These are phyloP conservation scores for Theristus sp. DNA, from an alignment of 2,888 invertebrate species.

Conservation along the genomic window DNA sequence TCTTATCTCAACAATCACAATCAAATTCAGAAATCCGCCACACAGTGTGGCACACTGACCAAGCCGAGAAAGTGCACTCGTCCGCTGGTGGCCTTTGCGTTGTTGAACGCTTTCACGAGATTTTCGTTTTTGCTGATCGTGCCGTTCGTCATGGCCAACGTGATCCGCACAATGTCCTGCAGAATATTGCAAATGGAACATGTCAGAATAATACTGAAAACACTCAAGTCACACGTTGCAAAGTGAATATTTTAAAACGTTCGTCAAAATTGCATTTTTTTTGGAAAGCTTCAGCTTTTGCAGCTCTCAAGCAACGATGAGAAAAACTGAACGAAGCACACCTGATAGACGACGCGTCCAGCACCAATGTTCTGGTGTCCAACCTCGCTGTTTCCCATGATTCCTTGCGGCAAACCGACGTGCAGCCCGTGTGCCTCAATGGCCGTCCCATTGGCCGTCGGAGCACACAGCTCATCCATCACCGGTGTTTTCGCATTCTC, in stretches of 20 bases:
- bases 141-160: constrained; percentile 26
- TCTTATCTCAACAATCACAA: too few species aligned
- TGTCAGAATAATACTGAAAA: too few species aligned
- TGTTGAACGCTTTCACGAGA: constrained; percentile 28
- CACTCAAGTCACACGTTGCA: too few species aligned
- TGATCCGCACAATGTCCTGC: constrained; percentile 34
- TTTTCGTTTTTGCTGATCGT: constrained; percentile 26
- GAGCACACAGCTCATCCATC: constrained; percentile 30
- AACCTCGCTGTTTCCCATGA: constrained; percentile 37
- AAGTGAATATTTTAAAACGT: too few species aligned
- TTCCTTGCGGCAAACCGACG: constrained; percentile 33
- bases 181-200: not conserved
- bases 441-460: constrained; percentile 24
- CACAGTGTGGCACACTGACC: too few species aligned
- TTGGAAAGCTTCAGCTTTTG: too few species aligned
- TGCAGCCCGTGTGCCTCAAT: constrained; percentile 33
- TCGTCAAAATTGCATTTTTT: too few species aligned
- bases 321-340: not conserved
- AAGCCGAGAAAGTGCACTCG: constrained; percentile 34
- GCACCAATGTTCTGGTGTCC: constrained; percentile 36
- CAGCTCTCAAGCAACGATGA: too few species aligned
- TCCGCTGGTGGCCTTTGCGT: constrained; percentile 30
- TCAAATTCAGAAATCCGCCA: not conserved
- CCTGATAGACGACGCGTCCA: constrained; percentile 34
- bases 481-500: constrained; percentile 32